These are phyloP conservation scores for Darevskia nairensis DNA, from an alignment of 2,797 vertebrate species.

Conservation along the genomic window DNA sequence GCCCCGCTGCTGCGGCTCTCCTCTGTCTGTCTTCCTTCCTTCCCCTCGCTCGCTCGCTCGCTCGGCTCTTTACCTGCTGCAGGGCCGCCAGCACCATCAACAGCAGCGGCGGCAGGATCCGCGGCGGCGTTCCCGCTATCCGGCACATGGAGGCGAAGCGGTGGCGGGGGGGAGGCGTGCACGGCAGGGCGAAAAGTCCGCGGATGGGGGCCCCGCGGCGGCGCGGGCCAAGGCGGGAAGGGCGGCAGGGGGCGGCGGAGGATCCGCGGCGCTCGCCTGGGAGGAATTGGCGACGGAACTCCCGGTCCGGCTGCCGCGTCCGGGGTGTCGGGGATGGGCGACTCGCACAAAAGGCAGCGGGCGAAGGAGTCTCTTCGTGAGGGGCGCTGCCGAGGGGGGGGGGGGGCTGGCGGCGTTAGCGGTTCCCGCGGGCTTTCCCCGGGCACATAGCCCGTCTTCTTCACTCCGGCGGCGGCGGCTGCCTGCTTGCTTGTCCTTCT, in stretches of 20 bases:
- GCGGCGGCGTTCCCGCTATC: conserved; percentile 76
- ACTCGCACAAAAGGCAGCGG: conserved; percentile 68
- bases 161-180: conserved; percentile 55
- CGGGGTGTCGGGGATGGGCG: conserved; percentile 59
- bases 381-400: conserved; percentile 39
- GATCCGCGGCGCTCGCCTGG: neutral
- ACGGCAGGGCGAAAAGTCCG: conserved; percentile 19
- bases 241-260: conserved; percentile 22
- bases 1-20: conserved; percentile 49
- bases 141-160: conserved; percentile 82
- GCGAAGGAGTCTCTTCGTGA: conserved; percentile 45
- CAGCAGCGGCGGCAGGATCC: conserved; percentile 74
- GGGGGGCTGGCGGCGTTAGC: conserved; percentile 43
- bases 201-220: neutral
- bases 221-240: conserved; percentile 12
- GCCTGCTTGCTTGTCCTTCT: neutral
- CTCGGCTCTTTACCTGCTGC: conserved; percentile 75
- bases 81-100: conserved; percentile 78
- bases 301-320: conserved; percentile 59
- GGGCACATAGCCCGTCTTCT: conserved; percentile 44
- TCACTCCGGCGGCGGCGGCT: conserved; percentile 22
- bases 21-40: neutral
- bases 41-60: conserved; percentile 45
- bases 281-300: conserved; percentile 55
- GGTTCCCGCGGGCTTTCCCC: conserved; percentile 40